Base-by-base conservation (phyloP, 1,140 invertebrate species). In the Lucilia cuprina region DNA sequence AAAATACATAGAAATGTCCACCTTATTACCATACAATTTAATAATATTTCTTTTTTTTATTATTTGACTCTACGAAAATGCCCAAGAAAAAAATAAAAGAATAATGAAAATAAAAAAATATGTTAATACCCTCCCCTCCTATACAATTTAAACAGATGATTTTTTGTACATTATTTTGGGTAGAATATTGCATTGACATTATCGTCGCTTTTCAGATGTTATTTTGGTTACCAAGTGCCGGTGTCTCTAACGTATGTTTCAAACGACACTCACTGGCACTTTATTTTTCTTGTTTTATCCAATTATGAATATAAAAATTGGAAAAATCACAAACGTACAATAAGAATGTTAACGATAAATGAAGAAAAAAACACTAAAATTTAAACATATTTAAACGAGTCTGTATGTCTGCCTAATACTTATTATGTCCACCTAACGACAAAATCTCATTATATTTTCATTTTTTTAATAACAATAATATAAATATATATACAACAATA, bases 251-350 rank as follows among this genome's bases (percentile, higher is more conserved):
- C 65, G 65, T 21, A 9, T 70, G 65, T 21, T 70, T 70, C 7
- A 21, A 70, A 70, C 19, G 65, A 21, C 21, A 25, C 65, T 21
- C 65, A 12, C 50, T 41, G 41, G 50, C 50, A 19, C 19, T n/a
- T 21, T 70, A 17, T 60, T 60, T 60, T 17, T 60, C 7, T 25
- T 25, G 65, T 80, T 80, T 80, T 80, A 80, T 49, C 77, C 77
- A 80, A 80, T 80, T 80, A 80, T 80, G 77, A 80, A 80, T 80
- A 80, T 80, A 80, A 80, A 80, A 80, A 80, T 80, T 80, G 77
- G 77, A 80, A 80, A 80, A 80, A 80, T 80, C 77, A 80, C 21
- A 49, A 80, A 80, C n/a, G 41, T 21, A 70, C 8, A 30, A 30
- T 30, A 30, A 70, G 12, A 78, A 78, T 17, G 17, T 4, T 19